phyloP scores from a whole-genome alignment of 2,888 invertebrate genomes.

The Sesamia inferens region DNA sequence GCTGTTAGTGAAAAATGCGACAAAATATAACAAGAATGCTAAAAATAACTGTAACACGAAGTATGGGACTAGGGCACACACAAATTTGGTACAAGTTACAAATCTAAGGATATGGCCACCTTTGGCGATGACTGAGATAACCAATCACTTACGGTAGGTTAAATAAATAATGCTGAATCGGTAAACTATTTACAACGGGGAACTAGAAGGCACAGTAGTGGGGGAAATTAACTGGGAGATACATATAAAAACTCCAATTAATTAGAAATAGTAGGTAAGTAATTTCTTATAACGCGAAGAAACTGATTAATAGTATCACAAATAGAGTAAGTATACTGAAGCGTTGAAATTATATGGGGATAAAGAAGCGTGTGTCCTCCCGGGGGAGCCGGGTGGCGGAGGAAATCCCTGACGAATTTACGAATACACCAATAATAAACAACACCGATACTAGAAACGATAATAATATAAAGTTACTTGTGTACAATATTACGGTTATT shows the following conservation, averaged over 20 bases:
- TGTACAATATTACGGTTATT: slow-evolving; percentile 74
- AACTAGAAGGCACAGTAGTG: slow-evolving; percentile 89
- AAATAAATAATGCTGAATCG: slow-evolving; percentile 63
- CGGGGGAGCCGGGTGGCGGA: slow-evolving; percentile 23
- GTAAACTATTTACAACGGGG: slow-evolving; percentile 81
- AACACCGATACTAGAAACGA: slow-evolving; percentile 77
- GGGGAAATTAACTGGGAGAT: slow-evolving; percentile 73
- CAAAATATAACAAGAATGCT: slow-evolving; percentile 63
- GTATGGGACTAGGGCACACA: slow-evolving; percentile 75
- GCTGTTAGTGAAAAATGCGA: slow-evolving; percentile 51
- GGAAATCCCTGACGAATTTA: slow-evolving; percentile 69
- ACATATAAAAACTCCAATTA: slow-evolving; percentile 51
- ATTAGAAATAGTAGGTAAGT: slow-evolving; percentile 43
- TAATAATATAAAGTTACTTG: slow-evolving; percentile 69
- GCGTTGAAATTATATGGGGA: slow-evolving; percentile 43
- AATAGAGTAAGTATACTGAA: slow-evolving; percentile 42
- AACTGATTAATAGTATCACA: slow-evolving; percentile 46
- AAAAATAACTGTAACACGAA: slow-evolving; percentile 70
- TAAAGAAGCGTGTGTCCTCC: slow-evolving; percentile 44
- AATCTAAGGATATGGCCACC: slow-evolving; percentile 66
- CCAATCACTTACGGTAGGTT: slow-evolving; percentile 47
- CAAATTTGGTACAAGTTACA: slow-evolving; percentile 64
- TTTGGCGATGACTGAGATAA: slow-evolving; percentile 57
- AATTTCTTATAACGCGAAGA: slow-evolving; percentile 39
- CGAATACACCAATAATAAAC: slow-evolving; percentile 73